A percentile compares a stretch with the other conserved stretches of the same genome.
These are phyloP conservation scores for Benitochromis conjunctus DNA, from an alignment of 2,113 vertebrate species.

Conservation along the genomic window DNA sequence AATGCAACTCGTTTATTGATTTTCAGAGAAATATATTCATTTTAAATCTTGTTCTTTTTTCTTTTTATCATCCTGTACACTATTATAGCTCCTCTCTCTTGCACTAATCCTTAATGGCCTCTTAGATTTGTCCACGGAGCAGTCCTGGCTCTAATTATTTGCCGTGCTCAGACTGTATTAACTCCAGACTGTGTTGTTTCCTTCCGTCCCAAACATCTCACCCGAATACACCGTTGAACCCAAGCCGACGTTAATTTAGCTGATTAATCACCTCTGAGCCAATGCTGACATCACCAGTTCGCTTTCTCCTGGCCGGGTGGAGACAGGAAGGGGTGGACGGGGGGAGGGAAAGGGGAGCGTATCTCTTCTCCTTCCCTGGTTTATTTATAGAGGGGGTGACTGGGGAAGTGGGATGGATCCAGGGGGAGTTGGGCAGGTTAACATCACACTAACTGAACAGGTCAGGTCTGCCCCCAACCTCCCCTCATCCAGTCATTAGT, in stretches of 20 bases:
- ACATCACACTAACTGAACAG: conserved; percentile 41
- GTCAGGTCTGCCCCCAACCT: conserved; percentile 10
- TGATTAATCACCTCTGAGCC: conserved; percentile 47
- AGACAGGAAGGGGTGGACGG: background rate
- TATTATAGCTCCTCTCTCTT: background rate
- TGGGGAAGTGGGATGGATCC: background rate
- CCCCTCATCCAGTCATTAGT: background rate
- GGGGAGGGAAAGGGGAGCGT: background rate
- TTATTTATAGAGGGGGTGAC: conserved; percentile 35
- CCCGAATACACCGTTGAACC: conserved; percentile 25
- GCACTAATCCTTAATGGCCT: background rate
- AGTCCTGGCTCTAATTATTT: background rate
- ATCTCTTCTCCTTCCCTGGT: conserved; percentile 1
- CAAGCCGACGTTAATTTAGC: conserved; percentile 34
- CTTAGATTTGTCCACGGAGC: background rate
- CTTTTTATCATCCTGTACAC: background rate
- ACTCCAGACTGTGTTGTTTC: background rate
- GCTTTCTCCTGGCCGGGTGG: background rate
- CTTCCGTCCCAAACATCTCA: background rate
- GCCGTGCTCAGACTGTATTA: background rate
- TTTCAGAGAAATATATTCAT: background rate
- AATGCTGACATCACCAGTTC: conserved; percentile 27
- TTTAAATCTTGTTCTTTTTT: background rate
- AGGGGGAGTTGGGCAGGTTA: conserved; percentile 31
- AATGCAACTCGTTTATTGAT: background rate